Base-by-base conservation (phyloP, 2,113 vertebrate species). In the Leptobrachium leishanense region DNA sequence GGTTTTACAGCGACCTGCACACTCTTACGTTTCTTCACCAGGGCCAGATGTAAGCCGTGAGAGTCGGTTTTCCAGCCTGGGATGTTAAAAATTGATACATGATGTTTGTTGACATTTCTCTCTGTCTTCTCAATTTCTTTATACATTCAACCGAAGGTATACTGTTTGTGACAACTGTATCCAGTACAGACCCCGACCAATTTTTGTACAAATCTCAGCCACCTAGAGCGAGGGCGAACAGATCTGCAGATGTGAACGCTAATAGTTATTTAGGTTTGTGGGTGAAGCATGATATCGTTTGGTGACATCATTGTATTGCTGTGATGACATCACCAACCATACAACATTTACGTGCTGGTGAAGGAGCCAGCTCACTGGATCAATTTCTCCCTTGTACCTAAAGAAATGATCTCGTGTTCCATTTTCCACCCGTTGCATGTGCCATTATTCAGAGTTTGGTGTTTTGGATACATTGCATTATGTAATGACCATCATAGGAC, bases 201-300 rank as follows among this genome's bases (percentile, higher is more conserved):
- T 94, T 95, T 92, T 88, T 92, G 74, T 94, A 92, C 88, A 92
- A 93, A 91, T 94, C 94, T 31, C 83, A 88, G 86, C 90, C 93
- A 85, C 88, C 91, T 72, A 82, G 83, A 85, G 84, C 83, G 79
- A 87, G 76, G 85, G 82, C 85, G 85, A 83, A 85, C 86, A 88
- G 79, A 72, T 68, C 83, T 69, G 82, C 89, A 66, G 90, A 90
- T 88, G 84, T 94, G 90, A 89, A 86, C 86, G 90, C 90, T 89
- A 94, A 94, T 93, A 95, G 94, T 92, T 95, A 94, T 86, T 90
- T 95, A 95, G 94, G 94, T 94, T 92, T 91, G 94, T 95, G 88
- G 20, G 63, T 69, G 50, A 55, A 74, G 46, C 53, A 62, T 76
- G 65, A 50, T 44, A n/a, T 68, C 43, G 12, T 72, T 43, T 62